These are phyloP conservation scores for Xanthostigma xanthostigma DNA, from an alignment of 2,888 invertebrate species.

Conservation along the genomic window DNA sequence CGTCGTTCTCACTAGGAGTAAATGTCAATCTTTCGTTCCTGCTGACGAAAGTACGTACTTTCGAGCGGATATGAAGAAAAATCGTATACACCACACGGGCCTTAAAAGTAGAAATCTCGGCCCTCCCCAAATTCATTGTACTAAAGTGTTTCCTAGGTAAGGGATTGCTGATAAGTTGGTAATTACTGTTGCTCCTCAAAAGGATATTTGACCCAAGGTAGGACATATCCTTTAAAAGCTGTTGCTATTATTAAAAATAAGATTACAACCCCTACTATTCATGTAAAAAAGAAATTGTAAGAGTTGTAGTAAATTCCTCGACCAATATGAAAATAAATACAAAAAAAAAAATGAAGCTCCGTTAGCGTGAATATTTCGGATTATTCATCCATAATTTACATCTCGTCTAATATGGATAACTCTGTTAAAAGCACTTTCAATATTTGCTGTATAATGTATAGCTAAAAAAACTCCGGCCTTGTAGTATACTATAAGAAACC, in stretches of 20 bases:
- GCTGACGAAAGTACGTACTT: too few relatives aligned
- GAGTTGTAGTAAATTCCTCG: constrained; percentile 42
- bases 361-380: constrained; percentile 52
- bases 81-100: too few relatives aligned
- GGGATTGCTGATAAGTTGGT: constrained; percentile 59
- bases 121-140: constrained; percentile 64
- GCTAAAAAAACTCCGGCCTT: constrained; percentile 55
- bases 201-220: constrained; percentile 73
- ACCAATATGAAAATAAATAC: constrained; percentile 50
- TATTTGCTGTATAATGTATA: constrained; percentile 51
- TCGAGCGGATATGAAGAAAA: too few relatives aligned
- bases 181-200: constrained; percentile 69
- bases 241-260: constrained; percentile 53
- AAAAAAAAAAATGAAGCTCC: constrained; percentile 60
- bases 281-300: constrained; percentile 36
- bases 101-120: too few relatives aligned
- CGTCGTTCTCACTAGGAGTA: too few relatives aligned
- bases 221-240: constrained; percentile 63
- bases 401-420: constrained; percentile 54
- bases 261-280: constrained; percentile 48
- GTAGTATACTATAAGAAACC: too few relatives aligned
- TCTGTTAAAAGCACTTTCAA: constrained; percentile 47
- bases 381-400: constrained; percentile 51
- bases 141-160: constrained; percentile 44
- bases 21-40: too few relatives aligned